Percentiles rank a stretch among this genome's conserved stretches.
Evolutionary conservation across 2,888 invertebrate species (phyloP).

Genomic region (Dynastes maya): DNA sequence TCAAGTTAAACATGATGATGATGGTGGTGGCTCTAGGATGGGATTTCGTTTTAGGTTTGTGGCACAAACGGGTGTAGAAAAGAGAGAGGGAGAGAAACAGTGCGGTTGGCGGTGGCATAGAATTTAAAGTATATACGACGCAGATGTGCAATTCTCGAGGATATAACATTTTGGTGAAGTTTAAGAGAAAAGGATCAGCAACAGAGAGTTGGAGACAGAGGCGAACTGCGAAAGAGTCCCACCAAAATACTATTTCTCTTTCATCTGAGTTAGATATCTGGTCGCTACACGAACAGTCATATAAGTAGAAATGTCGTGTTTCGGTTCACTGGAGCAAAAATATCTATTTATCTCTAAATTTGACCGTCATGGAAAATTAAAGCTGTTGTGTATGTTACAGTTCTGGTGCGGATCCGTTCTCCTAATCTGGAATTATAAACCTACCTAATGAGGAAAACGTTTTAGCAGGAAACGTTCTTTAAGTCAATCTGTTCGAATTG

Average conservation of each 20-base stretch:
- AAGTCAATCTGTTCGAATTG: not conserved
- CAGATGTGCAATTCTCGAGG: slow-evolving; percentile 39
- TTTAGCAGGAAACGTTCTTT: not conserved
- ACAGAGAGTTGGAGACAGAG: slow-evolving; percentile 31
- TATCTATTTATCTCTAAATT: slow-evolving; percentile 66
- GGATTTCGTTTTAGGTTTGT: slow-evolving; percentile 32
- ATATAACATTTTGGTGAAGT: slow-evolving; percentile 32
- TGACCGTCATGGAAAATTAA: slow-evolving; percentile 67
- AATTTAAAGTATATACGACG: slow-evolving; percentile 37
- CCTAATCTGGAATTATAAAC: slow-evolving; percentile 65
- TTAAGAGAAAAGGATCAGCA: slow-evolving; percentile 26
- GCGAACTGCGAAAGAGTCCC: slow-evolving; percentile 16
- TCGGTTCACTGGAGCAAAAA: slow-evolving; percentile 49
- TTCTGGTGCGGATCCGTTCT: slow-evolving; percentile 47
- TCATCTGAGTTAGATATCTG: slow-evolving; percentile 39
- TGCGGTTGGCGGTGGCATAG: slow-evolving; percentile 17
- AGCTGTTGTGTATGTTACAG: slow-evolving; percentile 59
- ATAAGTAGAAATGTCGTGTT: slow-evolving; percentile 47
- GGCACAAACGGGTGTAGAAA: not conserved
- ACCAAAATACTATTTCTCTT: slow-evolving; percentile 30
- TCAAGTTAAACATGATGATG: slow-evolving; percentile 50
- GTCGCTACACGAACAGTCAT: slow-evolving; percentile 30
- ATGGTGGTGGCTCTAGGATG: not conserved
- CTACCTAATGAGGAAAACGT: slow-evolving; percentile 51
- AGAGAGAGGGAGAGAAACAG: not conserved